Conservation (phyloP, 2,113 vertebrate species). For the Rhagologus leucostigma region DNA sequence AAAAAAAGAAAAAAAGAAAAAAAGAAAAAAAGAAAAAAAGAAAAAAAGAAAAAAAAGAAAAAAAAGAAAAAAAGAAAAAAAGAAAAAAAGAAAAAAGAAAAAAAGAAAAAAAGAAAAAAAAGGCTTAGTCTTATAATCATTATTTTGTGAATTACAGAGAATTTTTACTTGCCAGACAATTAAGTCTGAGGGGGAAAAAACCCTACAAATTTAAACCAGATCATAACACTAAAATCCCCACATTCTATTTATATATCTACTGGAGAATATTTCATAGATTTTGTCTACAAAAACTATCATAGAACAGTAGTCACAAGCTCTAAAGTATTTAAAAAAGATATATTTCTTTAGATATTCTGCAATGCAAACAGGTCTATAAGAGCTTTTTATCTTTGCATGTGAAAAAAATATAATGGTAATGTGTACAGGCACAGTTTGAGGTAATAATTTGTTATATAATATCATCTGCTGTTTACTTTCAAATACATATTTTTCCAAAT, state of each 20-base stretch:
- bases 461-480: neutral
- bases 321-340: neutral
- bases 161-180: neutral
- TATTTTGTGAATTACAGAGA: neutral
- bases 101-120: too few species aligned
- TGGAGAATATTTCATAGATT: neutral
- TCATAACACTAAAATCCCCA: neutral
- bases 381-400: neutral
- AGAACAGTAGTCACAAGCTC: neutral
- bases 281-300: neutral
- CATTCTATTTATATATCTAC: neutral
- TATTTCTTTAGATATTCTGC: neutral
- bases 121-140: neutral
- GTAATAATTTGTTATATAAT: neutral
- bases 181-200: neutral
- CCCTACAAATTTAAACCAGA: neutral
- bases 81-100: too few species aligned
- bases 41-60: too few species aligned
- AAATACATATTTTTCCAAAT: neutral
- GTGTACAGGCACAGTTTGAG: neutral
- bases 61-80: too few species aligned
- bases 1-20: too few species aligned
- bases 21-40: too few species aligned
- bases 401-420: neutral
- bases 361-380: neutral